Evolutionary conservation across 1,140 invertebrate species (phyloP), one percentile per base, ranked within the genome.

Genomic region (Eupristina koningsbergeri): DNA sequence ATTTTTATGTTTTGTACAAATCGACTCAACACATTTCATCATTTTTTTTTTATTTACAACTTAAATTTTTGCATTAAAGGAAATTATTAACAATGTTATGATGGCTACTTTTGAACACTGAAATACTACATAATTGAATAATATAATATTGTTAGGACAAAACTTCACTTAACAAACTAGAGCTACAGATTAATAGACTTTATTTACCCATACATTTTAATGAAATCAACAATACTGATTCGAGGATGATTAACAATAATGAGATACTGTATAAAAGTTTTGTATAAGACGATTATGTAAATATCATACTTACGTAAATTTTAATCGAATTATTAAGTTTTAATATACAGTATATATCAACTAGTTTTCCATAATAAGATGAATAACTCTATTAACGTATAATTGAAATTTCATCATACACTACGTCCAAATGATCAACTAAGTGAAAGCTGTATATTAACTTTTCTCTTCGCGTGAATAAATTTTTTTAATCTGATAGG

Each of bases 251-350:
- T 26, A 58, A 58, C 53, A 58, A 58, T 58, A 58, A 58, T 13
- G 26, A 26, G 22, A 0, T 5, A 26, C 3, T 5, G 22, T 58
- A 58, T 5, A 58, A 58, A 58, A 58, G 53, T 58, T 58, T 5
- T 34, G 17, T 22, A 67, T 67, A 67, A 67, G 13, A 36, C 34
- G 64, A 67, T 67, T 67, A 67, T 67, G 64, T 34, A 67, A 67
- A 67, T 67, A 36, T 39, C 2, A 22, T 39, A 19, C 34, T 67
- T 36, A 36, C 31, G 9, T 67, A 41, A 73, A 73, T 41, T 73
- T 73, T 26, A 45, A 45, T 15, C 13, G 41, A 73, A 73, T 73
- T 73, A 73, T 73, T 45, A 45, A 73, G 34, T 73, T 73, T 73
- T 73, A n/a, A 73, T 73, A 73, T 34, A 36, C 31, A 67, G 5